Evolutionary conservation across 2,113 vertebrate genomes (phyloP).

Genomic region (Chamaetylas fuelleborni): DNA sequence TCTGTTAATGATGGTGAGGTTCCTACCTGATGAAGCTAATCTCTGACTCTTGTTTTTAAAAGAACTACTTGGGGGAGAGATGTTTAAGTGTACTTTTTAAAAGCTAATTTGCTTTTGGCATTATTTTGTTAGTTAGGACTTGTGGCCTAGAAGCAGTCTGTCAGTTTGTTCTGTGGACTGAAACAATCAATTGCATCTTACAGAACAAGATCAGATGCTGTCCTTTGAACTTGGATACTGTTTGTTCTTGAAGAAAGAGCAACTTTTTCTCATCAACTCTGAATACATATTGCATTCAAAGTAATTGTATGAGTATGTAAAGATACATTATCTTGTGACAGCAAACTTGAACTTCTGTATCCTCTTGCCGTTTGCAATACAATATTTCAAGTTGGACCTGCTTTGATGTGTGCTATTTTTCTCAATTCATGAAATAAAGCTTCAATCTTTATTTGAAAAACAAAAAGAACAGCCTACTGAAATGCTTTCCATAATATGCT

Average conservation of each 20-base stretch:
- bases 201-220: not conserved
- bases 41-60: not conserved
- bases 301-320: not conserved
- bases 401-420: not conserved
- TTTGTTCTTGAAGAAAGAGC: conserved; percentile 19
- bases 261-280: conserved; percentile 13
- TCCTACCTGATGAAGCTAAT: not conserved
- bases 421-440: not conserved
- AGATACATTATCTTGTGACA: not conserved
- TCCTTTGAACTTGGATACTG: conserved; percentile 15
- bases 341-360: not conserved
- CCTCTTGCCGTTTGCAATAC: not conserved
- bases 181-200: conserved; percentile 7
- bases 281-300: conserved; percentile 1
- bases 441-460: not conserved
- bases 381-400: not conserved
- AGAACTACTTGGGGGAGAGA: not conserved
- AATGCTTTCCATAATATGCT: not conserved
- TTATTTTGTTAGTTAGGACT: not conserved
- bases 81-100: not conserved
- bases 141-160: not conserved
- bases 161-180: not conserved
- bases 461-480: not conserved
- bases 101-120: not conserved
- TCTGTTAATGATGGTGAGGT: not conserved